A percentile compares a stretch with the other conserved stretches of the same genome.
Evolutionary conservation across 2,888 invertebrate species (phyloP).

Genomic region (Machimus atricapillus): DNA sequence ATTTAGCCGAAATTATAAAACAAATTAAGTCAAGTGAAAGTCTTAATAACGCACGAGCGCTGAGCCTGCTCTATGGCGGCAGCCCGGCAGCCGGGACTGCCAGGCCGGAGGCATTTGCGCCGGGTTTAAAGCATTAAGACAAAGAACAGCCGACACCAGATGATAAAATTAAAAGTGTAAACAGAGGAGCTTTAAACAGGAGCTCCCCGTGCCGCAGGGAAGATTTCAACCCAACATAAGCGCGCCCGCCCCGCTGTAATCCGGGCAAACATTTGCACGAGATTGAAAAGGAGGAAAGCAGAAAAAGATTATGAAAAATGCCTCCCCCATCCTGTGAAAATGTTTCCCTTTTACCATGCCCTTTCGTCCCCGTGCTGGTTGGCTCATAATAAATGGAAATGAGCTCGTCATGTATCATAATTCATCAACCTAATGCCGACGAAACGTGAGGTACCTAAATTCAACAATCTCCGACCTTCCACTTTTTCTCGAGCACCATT

Average conservation of each 20-base stretch:
- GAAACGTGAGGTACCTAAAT: constrained; percentile 29
- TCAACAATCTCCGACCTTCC: constrained; percentile 36
- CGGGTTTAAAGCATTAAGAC: not conserved
- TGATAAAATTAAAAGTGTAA: constrained; percentile 34
- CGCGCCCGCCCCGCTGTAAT: not conserved
- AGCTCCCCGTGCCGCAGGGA: not conserved
- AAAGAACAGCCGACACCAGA: constrained; percentile 8
- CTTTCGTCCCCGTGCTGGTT: not conserved
- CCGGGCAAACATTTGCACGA: constrained; percentile 19
- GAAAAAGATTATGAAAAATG: constrained; percentile 36
- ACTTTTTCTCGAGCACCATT: constrained; percentile 37
- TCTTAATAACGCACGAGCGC: not conserved
- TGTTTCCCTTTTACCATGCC: not conserved
- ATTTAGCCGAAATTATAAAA: constrained; percentile 7
- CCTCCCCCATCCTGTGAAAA: constrained; percentile 23
- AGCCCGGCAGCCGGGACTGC: not conserved
- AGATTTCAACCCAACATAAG: not conserved
- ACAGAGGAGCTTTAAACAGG: not conserved
- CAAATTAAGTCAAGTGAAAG: constrained; percentile 14
- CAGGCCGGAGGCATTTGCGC: not conserved
- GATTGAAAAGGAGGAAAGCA: constrained; percentile 30
- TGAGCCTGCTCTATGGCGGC: not conserved
- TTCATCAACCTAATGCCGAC: constrained; percentile 36
- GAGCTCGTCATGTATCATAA: constrained; percentile 39
- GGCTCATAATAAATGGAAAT: constrained; percentile 35